These are phyloP conservation scores for Opisthocomus hoazin DNA, from an alignment of 2,113 vertebrate species.

Conservation along the genomic window DNA sequence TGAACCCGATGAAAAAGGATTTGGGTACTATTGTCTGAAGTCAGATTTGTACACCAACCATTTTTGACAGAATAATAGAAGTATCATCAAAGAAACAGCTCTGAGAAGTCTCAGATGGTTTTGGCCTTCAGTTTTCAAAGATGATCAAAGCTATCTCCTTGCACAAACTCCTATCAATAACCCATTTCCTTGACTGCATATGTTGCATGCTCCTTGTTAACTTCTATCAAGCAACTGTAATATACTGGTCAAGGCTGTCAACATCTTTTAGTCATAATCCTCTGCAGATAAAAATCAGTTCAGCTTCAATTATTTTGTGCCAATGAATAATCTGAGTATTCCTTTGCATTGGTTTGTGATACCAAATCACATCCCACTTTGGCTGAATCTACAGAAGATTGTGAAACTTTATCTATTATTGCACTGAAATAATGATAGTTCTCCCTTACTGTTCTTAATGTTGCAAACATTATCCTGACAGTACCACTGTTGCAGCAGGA, in stretches of 20 bases:
- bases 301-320: background rate
- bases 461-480: background rate
- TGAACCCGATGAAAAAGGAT: background rate
- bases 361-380: background rate
- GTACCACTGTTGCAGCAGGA: fast-evolving
- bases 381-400: background rate
- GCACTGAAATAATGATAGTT: background rate
- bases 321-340: background rate
- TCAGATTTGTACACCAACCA: background rate
- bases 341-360: background rate
- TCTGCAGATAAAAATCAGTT: background rate
- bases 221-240: background rate
- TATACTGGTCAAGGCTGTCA: background rate
- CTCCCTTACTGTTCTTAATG: background rate
- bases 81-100: background rate
- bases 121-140: background rate
- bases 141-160: background rate
- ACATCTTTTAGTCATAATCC: background rate
- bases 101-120: background rate
- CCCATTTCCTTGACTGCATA: background rate
- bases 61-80: background rate
- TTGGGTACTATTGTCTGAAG: background rate
- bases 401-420: background rate
- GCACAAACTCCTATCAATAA: background rate
- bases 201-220: background rate